These are phyloP conservation scores for Microctonus hyperodae DNA, from an alignment of 2,888 invertebrate genomes.

Conservation along the genomic window DNA sequence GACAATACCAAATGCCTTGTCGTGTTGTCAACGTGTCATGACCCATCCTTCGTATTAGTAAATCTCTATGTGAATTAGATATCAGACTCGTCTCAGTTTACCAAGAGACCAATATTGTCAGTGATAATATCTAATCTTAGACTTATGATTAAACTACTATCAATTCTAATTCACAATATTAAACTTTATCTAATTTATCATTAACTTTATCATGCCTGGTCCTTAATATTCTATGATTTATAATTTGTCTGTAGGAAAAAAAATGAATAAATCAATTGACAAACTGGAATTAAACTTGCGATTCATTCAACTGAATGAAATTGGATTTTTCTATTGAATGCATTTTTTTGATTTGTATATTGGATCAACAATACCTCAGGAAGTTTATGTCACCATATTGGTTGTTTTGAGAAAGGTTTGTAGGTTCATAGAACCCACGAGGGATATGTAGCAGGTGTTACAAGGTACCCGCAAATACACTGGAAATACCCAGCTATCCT, in stretches of 20 bases:
- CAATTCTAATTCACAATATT: too few relatives aligned
- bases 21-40: constrained; percentile 32
- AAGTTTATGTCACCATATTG: constrained; percentile 5
- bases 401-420: not conserved
- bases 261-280: too few relatives aligned
- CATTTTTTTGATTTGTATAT: not conserved
- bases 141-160: not conserved
- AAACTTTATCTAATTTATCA: too few relatives aligned
- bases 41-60: not conserved
- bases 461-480: constrained; percentile 27
- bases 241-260: too few relatives aligned
- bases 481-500: constrained; percentile 18
- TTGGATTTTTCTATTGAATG: too few relatives aligned
- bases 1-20: constrained; percentile 26
- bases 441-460: constrained; percentile 25
- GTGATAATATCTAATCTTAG: not conserved
- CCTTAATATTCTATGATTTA: too few relatives aligned
- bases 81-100: not conserved
- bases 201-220: not conserved
- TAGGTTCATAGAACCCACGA: too few relatives aligned
- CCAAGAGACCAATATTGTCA: not conserved
- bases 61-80: constrained; percentile 1
- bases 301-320: too few relatives aligned
- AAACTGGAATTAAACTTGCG: too few relatives aligned
- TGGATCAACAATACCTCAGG: constrained; percentile 9